These are phyloP conservation scores for Rhagoletis zephyria DNA, from an alignment of 1,140 invertebrate species.

Conservation along the genomic window DNA sequence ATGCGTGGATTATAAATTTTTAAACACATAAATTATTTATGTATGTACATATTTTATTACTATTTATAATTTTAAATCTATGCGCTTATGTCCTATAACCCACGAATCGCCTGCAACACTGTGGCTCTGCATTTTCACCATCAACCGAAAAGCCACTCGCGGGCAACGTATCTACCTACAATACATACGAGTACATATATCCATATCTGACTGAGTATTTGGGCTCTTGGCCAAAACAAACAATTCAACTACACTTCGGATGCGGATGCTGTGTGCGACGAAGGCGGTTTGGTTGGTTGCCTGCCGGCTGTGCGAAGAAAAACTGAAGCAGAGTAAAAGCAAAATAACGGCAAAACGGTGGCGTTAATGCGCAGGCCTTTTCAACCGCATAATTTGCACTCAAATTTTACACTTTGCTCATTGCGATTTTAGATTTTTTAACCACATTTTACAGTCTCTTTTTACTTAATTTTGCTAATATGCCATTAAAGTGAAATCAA, in stretches of 20 bases:
- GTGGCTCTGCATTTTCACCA: constrained; percentile 12
- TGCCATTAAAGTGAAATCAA: not conserved
- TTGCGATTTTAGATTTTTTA: not conserved
- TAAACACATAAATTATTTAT: not conserved
- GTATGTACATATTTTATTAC: not conserved
- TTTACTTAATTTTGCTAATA: not conserved
- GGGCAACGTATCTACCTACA: not conserved
- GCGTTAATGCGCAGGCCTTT: constrained; percentile 20
- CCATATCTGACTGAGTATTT: not conserved
- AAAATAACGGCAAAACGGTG: not conserved
- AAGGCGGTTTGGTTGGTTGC: not conserved
- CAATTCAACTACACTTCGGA: not conserved
- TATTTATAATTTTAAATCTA: not conserved
- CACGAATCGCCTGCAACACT: constrained; percentile 22
- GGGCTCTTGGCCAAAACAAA: constrained; percentile 28
- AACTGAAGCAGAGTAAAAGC: not conserved
- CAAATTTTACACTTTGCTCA: not conserved
- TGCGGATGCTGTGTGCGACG: constrained; percentile 17
- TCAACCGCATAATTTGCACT: not conserved
- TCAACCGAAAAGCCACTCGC: not conserved
- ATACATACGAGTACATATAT: not conserved
- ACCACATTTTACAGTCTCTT: not conserved
- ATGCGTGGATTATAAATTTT: not conserved
- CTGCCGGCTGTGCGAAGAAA: not conserved
- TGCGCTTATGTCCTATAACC: constrained; percentile 16